Percentiles rank a stretch among this genome's conserved stretches.
Conservation (phyloP, 2,888 invertebrate genomes). For the Sturmia bella region DNA sequence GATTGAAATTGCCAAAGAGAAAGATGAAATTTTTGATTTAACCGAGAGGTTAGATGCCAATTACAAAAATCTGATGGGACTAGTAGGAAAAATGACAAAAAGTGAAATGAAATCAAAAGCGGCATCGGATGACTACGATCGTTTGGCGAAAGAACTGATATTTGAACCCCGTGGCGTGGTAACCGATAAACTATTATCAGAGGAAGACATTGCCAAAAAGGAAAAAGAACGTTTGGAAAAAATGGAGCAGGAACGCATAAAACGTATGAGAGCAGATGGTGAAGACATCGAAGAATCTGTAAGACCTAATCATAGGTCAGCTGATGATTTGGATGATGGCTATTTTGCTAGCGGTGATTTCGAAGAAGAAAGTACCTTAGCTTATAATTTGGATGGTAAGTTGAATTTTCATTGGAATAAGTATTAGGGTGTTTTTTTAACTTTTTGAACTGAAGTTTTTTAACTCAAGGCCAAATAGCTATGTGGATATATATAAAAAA, state of each 20-base stretch:
- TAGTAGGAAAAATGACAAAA: conserved; percentile 85
- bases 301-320: conserved; percentile 86
- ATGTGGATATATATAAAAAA: too few species aligned
- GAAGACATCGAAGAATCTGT: conserved; percentile 81
- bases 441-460: too few species aligned
- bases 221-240: conserved; percentile 89
- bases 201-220: conserved; percentile 90
- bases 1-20: conserved; percentile 92
- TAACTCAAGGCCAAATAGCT: too few species aligned
- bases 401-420: too few species aligned
- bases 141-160: conserved; percentile 89
- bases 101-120: conserved; percentile 80
- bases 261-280: conserved; percentile 88
- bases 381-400: conserved; percentile 80
- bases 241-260: conserved; percentile 89
- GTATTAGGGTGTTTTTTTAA: too few species aligned
- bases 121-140: conserved; percentile 89
- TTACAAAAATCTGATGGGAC: conserved; percentile 89
- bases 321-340: conserved; percentile 94
- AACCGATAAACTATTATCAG: conserved; percentile 91
- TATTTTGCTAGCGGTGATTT: conserved; percentile 84
- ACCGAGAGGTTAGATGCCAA: conserved; percentile 91
- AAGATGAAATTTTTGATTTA: conserved; percentile 90
- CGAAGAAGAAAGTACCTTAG: conserved; percentile 75
- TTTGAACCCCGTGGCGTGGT: conserved; percentile 91